Evolutionary conservation across 2,113 vertebrate species (phyloP).

Genomic region (Balaeniceps rex): DNA sequence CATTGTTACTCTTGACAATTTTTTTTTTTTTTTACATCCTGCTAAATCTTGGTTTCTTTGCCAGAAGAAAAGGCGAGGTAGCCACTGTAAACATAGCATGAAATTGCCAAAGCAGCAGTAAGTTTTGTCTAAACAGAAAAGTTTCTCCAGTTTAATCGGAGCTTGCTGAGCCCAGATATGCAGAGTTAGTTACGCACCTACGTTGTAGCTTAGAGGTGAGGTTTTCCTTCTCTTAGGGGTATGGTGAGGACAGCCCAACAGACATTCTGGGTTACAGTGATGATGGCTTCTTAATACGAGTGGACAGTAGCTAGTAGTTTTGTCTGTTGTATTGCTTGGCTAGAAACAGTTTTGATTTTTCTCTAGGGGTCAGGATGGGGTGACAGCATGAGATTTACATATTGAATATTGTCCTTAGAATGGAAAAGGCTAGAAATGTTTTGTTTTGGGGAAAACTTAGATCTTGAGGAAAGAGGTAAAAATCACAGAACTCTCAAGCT

Average conservation of each 20-base stretch:
- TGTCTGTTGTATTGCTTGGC: constrained; percentile 31
- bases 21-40: background rate
- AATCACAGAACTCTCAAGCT: background rate
- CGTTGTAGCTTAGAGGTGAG: background rate
- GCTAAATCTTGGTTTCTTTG: background rate
- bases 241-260: background rate
- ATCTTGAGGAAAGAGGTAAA: background rate
- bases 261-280: background rate
- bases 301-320: background rate
- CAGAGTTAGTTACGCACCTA: background rate
- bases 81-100: background rate
- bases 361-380: background rate
- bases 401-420: background rate
- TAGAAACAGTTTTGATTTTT: background rate
- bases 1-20: background rate
- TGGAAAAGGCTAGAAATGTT: background rate
- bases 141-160: background rate
- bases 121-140: background rate
- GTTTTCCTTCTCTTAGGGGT: background rate
- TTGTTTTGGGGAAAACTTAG: background rate
- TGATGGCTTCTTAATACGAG: background rate
- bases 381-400: background rate
- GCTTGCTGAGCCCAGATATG: background rate
- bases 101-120: background rate
- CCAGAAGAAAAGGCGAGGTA: constrained; percentile 17